Conservation (phyloP, 2,888 invertebrate species). For the Temnothorax ravouxi region DNA sequence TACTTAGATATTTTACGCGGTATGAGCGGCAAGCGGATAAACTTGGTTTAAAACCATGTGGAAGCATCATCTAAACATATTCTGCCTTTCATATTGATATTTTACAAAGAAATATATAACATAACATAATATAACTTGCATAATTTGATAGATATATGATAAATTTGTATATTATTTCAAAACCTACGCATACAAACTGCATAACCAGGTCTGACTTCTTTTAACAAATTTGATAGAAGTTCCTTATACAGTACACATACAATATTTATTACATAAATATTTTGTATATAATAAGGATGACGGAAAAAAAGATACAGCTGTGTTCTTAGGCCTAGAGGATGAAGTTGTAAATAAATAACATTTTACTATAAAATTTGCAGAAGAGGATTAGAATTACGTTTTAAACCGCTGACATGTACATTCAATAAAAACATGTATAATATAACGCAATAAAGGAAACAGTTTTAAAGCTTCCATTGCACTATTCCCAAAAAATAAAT, state of each 20-base stretch:
- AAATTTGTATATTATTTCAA: conserved; percentile 21
- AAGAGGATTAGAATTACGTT: conserved; percentile 26
- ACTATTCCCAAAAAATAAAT: conserved; percentile 38
- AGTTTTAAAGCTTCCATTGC: conserved; percentile 35
- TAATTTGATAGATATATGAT: conserved; percentile 34
- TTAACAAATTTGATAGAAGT: conserved; percentile 41
- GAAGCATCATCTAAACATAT: conserved; percentile 22
- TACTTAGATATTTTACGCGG: conserved; percentile 32
- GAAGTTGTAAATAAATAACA: conserved; percentile 41
- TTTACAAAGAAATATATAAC: conserved; percentile 10
- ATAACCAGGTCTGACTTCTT: conserved; percentile 37
- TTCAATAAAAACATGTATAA: conserved; percentile 42
- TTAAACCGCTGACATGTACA: conserved; percentile 42
- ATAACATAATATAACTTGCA: conserved; percentile 6
- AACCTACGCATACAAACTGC: conserved; percentile 18
- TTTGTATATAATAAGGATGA: conserved; percentile 38
- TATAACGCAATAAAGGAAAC: conserved; percentile 49
- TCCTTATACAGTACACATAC: conserved; percentile 33
- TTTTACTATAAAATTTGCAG: conserved; percentile 41
- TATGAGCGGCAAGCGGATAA: neutral
- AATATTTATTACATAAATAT: conserved; percentile 47
- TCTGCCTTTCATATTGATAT: conserved; percentile 11
- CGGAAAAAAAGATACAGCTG: conserved; percentile 31
- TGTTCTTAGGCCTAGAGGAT: conserved; percentile 41
- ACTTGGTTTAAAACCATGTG: conserved; percentile 14